Percentiles rank a stretch among this genome's conserved stretches.
Conservation (phyloP, 2,797 vertebrate species). For the Sebastiscus tertius region DNA sequence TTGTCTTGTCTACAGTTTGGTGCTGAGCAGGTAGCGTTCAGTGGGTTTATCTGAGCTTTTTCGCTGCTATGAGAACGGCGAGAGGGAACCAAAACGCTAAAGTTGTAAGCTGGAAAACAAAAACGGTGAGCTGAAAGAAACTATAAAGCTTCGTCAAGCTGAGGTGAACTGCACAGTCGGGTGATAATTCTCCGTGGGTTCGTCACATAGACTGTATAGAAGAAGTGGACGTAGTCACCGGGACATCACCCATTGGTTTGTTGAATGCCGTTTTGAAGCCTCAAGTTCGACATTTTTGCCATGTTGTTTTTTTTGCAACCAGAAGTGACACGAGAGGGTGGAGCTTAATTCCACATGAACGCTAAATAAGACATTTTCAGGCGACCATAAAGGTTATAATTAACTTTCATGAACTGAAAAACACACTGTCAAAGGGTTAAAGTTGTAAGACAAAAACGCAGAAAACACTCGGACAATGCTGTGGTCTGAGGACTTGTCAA, state of each 20-base stretch:
- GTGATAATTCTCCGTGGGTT: background rate
- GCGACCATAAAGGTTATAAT: too few relatives aligned
- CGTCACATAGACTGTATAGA: background rate
- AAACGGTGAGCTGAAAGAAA: background rate
- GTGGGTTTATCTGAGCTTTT: background rate
- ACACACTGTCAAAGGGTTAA: too few relatives aligned
- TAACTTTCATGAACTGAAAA: too few relatives aligned
- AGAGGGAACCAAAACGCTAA: background rate
- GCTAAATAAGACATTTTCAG: too few relatives aligned
- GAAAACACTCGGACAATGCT: too few relatives aligned
- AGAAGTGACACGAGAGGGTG: too few relatives aligned
- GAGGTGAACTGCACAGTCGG: background rate
- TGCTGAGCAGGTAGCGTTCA: background rate
- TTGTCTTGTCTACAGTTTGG: background rate
- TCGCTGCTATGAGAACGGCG: background rate
- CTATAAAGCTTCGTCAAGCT: accelerated
- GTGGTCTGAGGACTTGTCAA: too few relatives aligned
- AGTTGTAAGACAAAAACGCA: too few relatives aligned
- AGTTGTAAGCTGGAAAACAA: background rate
- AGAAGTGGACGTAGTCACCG: too few relatives aligned
- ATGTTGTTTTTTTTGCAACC: too few relatives aligned
- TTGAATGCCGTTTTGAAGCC: accelerated
- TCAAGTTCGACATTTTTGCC: too few relatives aligned
- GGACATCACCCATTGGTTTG: accelerated
- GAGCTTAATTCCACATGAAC: too few relatives aligned